Evolutionary conservation across 2,888 invertebrate genomes (phyloP), one percentile per base, ranked within the genome.

Genomic region (Catocala fraxini): DNA sequence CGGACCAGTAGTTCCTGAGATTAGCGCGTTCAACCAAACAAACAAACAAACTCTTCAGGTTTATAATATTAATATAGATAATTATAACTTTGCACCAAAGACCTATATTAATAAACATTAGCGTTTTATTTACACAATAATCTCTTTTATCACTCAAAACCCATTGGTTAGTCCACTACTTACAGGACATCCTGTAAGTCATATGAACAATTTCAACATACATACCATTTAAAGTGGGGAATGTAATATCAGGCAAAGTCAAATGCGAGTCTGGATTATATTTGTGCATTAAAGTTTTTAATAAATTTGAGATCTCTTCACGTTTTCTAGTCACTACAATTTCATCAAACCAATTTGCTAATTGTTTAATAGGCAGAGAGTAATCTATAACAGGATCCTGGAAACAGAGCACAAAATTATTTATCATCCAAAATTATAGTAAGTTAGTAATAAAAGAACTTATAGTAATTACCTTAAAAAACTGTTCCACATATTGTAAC

Each of bases 401-500:
- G 63, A 95, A 95, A 75, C 41, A 76, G 51, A 41, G 51, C 9
- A 45, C 25, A 15, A 43, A 42, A 6, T 49, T 49, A 42, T 41
- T n/a, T 39, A 10, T 6, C 15, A 10, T 7, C 0, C 2, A 33
- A 4, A n/a, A 4, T 42, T 11, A 10, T n/a, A 11, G 7, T 42
- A 9, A 42, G n/a, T 51, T 11, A 33, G 49, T 13, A n/a, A 51
- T 6, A 12, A 39, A 39, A 39, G 35, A 6, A 39, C 13, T 12
- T 12, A 13, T 52, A 41, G 10, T 58, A 59, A 73, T 64, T 33
- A 97, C 98, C 95, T 96, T 96, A 89, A 99, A 99, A 93, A 99
- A 99, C 65, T 97, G 97, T 92, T 99, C 99, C 5, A 98, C 98
- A 94, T 99, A 99, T 88, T 99, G 99, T 58, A 99, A 93, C 63